Conservation (phyloP, 2,113 vertebrate genomes). For the Aythya baeri region DNA sequence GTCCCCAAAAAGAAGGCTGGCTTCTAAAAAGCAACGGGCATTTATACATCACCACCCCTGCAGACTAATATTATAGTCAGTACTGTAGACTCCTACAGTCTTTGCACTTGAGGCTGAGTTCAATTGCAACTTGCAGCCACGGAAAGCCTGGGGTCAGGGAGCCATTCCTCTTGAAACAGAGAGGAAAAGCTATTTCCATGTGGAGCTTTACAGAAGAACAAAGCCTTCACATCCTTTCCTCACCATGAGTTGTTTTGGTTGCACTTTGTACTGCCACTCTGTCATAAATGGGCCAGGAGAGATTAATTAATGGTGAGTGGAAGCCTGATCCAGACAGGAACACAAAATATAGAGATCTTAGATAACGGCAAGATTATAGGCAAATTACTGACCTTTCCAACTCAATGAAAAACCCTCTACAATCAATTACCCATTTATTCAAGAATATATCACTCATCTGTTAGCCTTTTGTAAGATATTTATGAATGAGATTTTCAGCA, state of each 20-base stretch:
- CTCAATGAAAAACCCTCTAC: background rate
- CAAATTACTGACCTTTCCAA: background rate
- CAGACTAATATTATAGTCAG: background rate
- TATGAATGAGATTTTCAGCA: constrained; percentile 16
- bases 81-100: background rate
- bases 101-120: background rate
- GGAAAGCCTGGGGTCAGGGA: background rate
- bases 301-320: background rate
- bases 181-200: background rate
- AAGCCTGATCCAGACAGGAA: background rate
- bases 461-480: background rate
- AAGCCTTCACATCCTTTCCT: background rate
- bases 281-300: background rate
- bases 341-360: background rate
- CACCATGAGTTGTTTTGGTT: background rate
- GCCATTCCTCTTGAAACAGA: background rate
- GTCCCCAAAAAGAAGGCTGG: background rate
- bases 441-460: background rate
- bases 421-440: background rate
- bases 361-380: background rate
- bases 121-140: background rate
- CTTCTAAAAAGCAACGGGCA: background rate
- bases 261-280: background rate
- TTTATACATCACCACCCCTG: background rate
- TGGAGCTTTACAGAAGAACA: background rate